Base-by-base conservation (phyloP, 2,113 vertebrate genomes). In the Pygathrix nemaeus region DNA sequence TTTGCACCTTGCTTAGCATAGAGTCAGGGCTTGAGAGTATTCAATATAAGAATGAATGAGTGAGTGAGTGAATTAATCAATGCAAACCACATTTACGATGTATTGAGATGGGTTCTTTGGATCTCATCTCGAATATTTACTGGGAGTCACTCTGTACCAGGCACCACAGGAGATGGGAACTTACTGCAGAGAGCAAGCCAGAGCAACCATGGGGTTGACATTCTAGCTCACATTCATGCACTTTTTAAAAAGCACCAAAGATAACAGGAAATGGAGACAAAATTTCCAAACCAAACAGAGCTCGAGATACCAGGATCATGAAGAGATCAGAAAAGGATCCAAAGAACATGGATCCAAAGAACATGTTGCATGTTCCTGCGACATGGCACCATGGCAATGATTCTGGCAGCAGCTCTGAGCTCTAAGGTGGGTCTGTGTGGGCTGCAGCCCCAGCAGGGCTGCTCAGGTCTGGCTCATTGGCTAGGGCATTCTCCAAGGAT, bases 401-500 rank as follows among this genome's bases (percentile, higher is more conserved):
- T n/a, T 32, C 27, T 38, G 80, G 45, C n/a, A 40, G 78, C 61
- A 81, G 30, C 30, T 45, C 38, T 79, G 78, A 52, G 75, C 57
- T 70, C 79, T 59, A 13, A 43, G 43, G 5, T 1, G 13, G 4
- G 72, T 75, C 30, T 78, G 35, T 38, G 27, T 14, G 66, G 79
- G 18, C 9, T 84, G 5, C 25, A 8, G 43, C 82, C 43, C 64
- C 10, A 11, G 20, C 64, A 93, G 81, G 27, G 17, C 13, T 11
- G 12, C 43, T 61, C 16, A 7, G 1, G 43, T 8, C 14, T 17
- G 38, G 38, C 17, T 86, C 80, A 13, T 13, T 9, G 50, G 35
- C 25, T 4, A 25, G 85, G 35, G 0, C 27, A 1, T 23, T 0
- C n/a, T 40, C 35, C 52, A 99, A 99, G 99, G 99, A 99, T 99